Evolutionary conservation across 2,888 invertebrate genomes (phyloP).

Genomic region (Atrina japonica): DNA sequence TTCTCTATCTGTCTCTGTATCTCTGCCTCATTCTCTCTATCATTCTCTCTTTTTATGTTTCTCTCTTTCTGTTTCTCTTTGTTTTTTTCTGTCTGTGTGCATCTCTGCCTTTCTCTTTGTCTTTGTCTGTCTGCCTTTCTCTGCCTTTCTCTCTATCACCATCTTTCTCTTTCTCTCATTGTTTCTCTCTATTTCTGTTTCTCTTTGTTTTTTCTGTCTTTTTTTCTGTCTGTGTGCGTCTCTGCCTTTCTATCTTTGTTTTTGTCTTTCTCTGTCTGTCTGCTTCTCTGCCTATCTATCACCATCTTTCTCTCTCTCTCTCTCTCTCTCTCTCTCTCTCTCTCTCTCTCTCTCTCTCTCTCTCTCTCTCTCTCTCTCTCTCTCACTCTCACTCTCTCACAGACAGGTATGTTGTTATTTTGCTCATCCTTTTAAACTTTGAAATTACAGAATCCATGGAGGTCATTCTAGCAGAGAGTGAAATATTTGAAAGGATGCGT

Average conservation of each 20-base stretch:
- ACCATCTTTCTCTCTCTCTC: slow-evolving; percentile 10
- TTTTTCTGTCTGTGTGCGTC: neutral
- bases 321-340: slow-evolving; percentile 11
- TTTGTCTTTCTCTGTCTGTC: too few species aligned
- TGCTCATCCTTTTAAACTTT: neutral
- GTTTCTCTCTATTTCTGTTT: slow-evolving; percentile 1
- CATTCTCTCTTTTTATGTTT: too few species aligned
- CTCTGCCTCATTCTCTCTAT: too few species aligned
- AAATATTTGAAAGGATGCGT: slow-evolving; percentile 61
- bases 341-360: neutral
- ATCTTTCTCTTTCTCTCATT: slow-evolving; percentile 5
- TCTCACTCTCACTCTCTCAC: neutral
- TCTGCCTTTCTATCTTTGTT: neutral
- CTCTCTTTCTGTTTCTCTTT: too few species aligned
- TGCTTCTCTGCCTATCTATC: too few species aligned
- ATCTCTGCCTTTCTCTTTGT: too few species aligned
- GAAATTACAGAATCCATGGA: slow-evolving; percentile 72
- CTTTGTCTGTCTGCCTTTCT: too few species aligned
- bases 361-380: slow-evolving; percentile 6
- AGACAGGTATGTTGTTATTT: neutral
- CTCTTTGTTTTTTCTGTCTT: neutral
- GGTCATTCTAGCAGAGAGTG: slow-evolving; percentile 66
- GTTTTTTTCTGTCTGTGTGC: too few species aligned
- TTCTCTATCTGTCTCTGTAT: too few species aligned
- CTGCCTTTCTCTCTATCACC: too few species aligned